A percentile compares a stretch with the other conserved stretches of the same genome.
Conservation (phyloP, 2,888 invertebrate species). For the Gonocerus acuteangulatus region DNA sequence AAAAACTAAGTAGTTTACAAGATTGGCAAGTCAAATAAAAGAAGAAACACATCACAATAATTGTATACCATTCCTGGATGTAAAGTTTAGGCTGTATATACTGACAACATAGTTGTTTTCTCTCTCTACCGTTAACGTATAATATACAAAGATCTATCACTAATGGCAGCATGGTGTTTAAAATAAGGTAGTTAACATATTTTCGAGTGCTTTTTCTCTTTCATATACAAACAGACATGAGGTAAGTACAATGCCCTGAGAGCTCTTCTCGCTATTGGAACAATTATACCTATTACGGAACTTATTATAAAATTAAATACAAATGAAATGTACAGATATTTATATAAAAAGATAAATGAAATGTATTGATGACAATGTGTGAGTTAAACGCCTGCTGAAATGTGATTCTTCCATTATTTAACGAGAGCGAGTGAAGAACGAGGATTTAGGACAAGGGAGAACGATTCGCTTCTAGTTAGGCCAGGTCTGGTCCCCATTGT, state of each 20-base stretch:
- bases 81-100: slow-evolving; percentile 11
- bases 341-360: no score
- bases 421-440: slow-evolving; percentile 21
- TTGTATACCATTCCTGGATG: slow-evolving; percentile 4
- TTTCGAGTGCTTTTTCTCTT: slow-evolving; percentile 6
- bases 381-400: slow-evolving; percentile 13
- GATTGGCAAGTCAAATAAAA: slow-evolving; percentile 26
- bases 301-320: not conserved
- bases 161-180: slow-evolving; percentile 26
- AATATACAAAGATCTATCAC: slow-evolving; percentile 12
- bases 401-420: slow-evolving; percentile 26
- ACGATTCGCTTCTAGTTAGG: slow-evolving; percentile 32
- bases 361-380: slow-evolving; percentile 20
- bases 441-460: slow-evolving; percentile 26
- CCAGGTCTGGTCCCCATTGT: slow-evolving; percentile 36
- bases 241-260: slow-evolving; percentile 27
- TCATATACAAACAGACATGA: slow-evolving; percentile 13
- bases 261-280: slow-evolving; percentile 22
- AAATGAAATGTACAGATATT: no score
- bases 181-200: slow-evolving; percentile 16
- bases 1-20: slow-evolving; percentile 24
- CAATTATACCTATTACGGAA: slow-evolving; percentile 5
- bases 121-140: slow-evolving; percentile 5
- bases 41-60: slow-evolving; percentile 26
- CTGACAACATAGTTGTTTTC: not conserved